These are phyloP conservation scores for Octodon degus DNA, from an alignment of 2,113 vertebrate genomes.

Conservation along the genomic window DNA sequence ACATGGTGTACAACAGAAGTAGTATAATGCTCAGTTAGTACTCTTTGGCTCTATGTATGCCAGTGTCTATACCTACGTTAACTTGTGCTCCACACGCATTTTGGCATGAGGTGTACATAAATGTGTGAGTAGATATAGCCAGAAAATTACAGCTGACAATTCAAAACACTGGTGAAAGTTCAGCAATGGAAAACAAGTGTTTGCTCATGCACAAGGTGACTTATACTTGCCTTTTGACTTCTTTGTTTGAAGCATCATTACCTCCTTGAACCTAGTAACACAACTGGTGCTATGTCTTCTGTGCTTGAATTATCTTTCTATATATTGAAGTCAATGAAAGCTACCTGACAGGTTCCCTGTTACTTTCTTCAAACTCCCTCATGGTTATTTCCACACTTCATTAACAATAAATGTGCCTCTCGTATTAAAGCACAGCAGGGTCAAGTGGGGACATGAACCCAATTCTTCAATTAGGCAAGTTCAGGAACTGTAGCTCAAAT, in stretches of 20 bases:
- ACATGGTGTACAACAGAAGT: background rate
- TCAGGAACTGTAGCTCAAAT: background rate
- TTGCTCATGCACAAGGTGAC: background rate
- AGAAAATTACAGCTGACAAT: background rate
- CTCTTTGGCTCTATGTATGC: background rate
- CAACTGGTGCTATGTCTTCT: background rate
- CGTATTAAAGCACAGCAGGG: constrained; percentile 55
- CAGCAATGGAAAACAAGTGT: background rate
- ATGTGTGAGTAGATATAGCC: background rate
- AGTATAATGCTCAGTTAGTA: background rate
- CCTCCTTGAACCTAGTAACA: background rate
- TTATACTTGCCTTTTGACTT: background rate
- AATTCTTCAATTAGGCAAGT: constrained; percentile 55
- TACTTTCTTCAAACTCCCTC: constrained; percentile 13
- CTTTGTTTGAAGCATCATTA: constrained; percentile 20
- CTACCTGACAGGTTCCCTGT: constrained; percentile 31
- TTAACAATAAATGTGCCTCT: constrained; percentile 73
- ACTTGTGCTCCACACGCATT: background rate
- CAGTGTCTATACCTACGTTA: fast-evolving
- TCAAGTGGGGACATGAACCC: constrained; percentile 66
- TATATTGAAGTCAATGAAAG: constrained; percentile 35
- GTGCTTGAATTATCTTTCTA: constrained; percentile 48
- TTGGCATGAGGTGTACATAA: background rate
- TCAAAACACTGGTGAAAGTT: background rate
- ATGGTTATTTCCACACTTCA: constrained; percentile 41